Evolutionary conservation across 2,797 vertebrate genomes (phyloP), one percentile per base, ranked within the genome.

Genomic region (Enteromius mattozi): DNA sequence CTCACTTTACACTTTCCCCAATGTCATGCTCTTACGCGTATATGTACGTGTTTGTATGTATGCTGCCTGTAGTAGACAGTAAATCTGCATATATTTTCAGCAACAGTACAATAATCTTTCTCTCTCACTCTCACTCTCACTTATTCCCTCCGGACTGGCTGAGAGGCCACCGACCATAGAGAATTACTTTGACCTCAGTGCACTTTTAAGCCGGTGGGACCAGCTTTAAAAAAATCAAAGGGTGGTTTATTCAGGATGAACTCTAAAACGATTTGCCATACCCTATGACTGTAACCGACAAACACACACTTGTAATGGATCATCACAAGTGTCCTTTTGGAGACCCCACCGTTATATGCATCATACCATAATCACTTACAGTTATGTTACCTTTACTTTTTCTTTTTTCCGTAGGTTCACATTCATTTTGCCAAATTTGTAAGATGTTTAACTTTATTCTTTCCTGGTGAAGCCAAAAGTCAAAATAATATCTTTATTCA

Each of bases 161-260:
- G 35, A 85, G 86, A 88, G 86, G 87, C 82, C 80, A 75, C 76
- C 61, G 27, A 84, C 80, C 81, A 84, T 79, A 63, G 90, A 83
- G 78, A 85, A 92, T 92, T 89, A 88, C 78, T 92, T 90, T 93
- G 90, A 92, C 90, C 91, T 81, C 80, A 1, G 19, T 82, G 86
- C 81, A 82, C 88, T 84, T 59, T 78, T 79, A 81, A 85, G 82
- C 88, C 89, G 77, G 81, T 65, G 88, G 81, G 87, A 88, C 56
- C n/a, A 40, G 82, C 78, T 33, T 78, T 71, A n/a, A 40, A 14
- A 72, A 80, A 75, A 51, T 79, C 81, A 78, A 63, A 84, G 82
- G 24, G 40, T 5, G 30, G 61, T 71, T 56, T 78, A 79, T 75
- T 83, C 77, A 78, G 83, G 69, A 78, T 85, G 83, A 84, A 76